Evolutionary conservation across 2,888 invertebrate species (phyloP).

Genomic region (Cerceris ruficornis): DNA sequence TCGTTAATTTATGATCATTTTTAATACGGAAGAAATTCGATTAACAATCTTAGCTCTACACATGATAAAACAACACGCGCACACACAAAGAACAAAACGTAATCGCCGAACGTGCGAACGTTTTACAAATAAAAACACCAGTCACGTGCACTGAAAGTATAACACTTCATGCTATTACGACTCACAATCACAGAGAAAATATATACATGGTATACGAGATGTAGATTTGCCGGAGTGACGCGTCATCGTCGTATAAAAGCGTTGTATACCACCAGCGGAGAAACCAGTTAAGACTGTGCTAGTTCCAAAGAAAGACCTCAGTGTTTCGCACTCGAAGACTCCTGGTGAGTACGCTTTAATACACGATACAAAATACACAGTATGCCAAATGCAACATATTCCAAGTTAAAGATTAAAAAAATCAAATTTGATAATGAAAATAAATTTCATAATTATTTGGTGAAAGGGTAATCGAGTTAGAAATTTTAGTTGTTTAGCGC

Average conservation of each 20-base stretch:
- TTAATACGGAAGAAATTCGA: too few relatives aligned
- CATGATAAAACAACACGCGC: too few relatives aligned
- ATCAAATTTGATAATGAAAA: too few relatives aligned
- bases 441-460: too few relatives aligned
- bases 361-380: neutral
- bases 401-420: too few relatives aligned
- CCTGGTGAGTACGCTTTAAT: constrained; percentile 48
- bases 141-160: constrained; percentile 31
- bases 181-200: neutral
- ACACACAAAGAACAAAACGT: neutral
- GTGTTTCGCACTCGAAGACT: constrained; percentile 7
- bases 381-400: too few relatives aligned
- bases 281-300: constrained; percentile 58
- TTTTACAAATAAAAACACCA: neutral
- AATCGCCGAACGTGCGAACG: neutral
- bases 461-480: too few relatives aligned
- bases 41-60: too few relatives aligned
- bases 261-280: constrained; percentile 28
- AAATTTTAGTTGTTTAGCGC: too few relatives aligned
- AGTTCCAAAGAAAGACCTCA: constrained; percentile 28
- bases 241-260: constrained; percentile 53
- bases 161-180: constrained; percentile 22
- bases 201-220: neutral
- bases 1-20: too few relatives aligned
- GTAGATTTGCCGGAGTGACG: constrained; percentile 13